These are phyloP conservation scores for Pasiphila rectangulata DNA, from an alignment of 2,888 invertebrate species.

Conservation along the genomic window DNA sequence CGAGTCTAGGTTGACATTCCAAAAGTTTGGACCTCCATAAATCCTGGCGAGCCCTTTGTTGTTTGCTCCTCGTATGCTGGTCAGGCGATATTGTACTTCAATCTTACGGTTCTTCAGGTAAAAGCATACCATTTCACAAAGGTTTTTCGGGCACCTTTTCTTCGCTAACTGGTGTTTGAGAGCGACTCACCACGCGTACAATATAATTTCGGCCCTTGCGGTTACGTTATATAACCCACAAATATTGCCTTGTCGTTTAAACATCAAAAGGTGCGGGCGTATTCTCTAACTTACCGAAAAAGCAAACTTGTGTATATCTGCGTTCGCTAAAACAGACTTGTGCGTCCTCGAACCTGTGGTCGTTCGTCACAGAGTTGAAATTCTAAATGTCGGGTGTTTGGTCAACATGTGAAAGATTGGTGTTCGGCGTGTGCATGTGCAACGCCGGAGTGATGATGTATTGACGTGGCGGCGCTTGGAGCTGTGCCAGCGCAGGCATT, in stretches of 20 bases:
- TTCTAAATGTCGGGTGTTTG: constrained; percentile 6
- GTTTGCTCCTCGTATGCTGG: too few relatives aligned
- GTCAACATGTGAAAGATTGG: constrained; percentile 18
- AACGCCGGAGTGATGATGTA: constrained; percentile 40
- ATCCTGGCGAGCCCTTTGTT: too few relatives aligned
- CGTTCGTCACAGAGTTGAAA: constrained; percentile 17
- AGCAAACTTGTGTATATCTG: constrained; percentile 38
- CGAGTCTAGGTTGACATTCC: too few relatives aligned
- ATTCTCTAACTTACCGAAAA: constrained; percentile 43
- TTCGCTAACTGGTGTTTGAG: too few relatives aligned
- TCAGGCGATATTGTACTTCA: too few relatives aligned
- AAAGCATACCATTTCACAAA: too few relatives aligned
- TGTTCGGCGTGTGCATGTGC: constrained; percentile 33
- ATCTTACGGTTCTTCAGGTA: too few relatives aligned
- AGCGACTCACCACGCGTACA: too few relatives aligned
- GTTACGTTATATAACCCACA: constrained; percentile 41
- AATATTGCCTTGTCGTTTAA: constrained; percentile 42
- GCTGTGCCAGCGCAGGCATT: constrained; percentile 54
- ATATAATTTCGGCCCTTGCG: constrained; percentile 33
- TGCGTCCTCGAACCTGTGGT: constrained; percentile 1
- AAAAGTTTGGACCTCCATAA: too few relatives aligned
- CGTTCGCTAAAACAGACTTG: constrained; percentile 22
- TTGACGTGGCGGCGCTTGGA: constrained; percentile 62
- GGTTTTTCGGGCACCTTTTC: too few relatives aligned
- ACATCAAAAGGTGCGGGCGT: constrained; percentile 50